phyloP scores from a whole-genome alignment of 2,888 invertebrate species.

The Pantelozetes paolii region DNA sequence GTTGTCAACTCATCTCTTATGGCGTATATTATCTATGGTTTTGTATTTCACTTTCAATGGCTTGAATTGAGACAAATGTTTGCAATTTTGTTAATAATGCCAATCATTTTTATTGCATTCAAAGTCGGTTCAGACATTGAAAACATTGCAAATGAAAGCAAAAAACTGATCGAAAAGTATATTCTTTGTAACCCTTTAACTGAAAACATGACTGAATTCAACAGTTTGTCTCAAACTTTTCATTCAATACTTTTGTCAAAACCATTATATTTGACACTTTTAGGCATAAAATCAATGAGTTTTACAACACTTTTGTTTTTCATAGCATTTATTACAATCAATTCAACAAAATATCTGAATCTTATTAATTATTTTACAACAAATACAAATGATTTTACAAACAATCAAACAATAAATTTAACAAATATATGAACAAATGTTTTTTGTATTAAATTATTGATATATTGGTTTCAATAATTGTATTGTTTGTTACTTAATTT shows the following conservation, averaged over 20 bases:
- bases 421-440: no score
- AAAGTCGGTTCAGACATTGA: slow-evolving; percentile 7
- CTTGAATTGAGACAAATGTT: neutral
- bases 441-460: no score
- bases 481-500: no score
- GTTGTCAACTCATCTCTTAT: neutral
- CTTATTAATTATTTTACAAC: neutral
- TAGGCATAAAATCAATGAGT: slow-evolving; percentile 8
- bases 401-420: no score
- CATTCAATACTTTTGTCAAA: slow-evolving; percentile 3
- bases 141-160: neutral
- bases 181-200: neutral
- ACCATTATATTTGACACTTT: neutral
- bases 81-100: neutral
- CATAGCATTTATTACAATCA: neutral
- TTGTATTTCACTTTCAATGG: neutral
- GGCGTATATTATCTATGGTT: slow-evolving; percentile 5
- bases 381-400: neutral
- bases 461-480: no score
- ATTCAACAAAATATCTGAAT: slow-evolving; percentile 1
- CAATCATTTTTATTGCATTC: neutral
- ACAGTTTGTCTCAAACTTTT: neutral
- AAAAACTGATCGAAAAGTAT: slow-evolving; percentile 12
- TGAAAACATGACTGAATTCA: neutral
- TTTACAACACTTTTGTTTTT: slow-evolving; percentile 11